phyloP scores from a whole-genome alignment of 2,113 vertebrate genomes.

The Ochotona princeps region DNA sequence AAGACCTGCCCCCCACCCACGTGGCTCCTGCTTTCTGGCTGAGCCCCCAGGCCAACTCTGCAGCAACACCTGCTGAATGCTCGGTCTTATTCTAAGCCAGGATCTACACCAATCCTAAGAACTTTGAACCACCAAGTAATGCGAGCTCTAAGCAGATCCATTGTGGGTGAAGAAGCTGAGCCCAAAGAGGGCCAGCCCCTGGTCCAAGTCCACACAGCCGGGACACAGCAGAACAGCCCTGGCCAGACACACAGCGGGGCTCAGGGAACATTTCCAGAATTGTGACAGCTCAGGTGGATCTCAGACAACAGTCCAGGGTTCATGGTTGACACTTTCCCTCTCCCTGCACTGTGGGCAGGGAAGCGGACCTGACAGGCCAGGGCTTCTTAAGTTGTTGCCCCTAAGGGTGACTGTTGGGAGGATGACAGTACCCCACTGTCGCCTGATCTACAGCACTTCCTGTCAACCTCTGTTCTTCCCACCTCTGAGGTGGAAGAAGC shows the following conservation, averaged over 20 bases:
- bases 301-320: neutral
- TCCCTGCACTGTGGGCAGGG: neutral
- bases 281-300: neutral
- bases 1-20: neutral
- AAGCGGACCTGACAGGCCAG: neutral
- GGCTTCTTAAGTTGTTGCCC: neutral
- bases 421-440: neutral
- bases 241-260: neutral
- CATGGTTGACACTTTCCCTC: neutral
- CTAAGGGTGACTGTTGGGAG: neutral
- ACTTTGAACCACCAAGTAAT: no score
- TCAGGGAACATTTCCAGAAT: neutral
- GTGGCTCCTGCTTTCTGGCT: neutral
- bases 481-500: neutral
- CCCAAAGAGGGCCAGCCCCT: neutral
- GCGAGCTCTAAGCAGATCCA: neutral
- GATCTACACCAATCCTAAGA: neutral
- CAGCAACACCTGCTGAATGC: neutral
- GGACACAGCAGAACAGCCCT: neutral
- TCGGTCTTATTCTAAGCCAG: neutral
- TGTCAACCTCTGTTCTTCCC: neutral
- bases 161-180: neutral
- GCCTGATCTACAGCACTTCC: neutral
- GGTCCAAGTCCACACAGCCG: neutral
- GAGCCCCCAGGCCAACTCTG: neutral